Conservation (phyloP, 2,888 invertebrate species). For the Idaea aversata region DNA sequence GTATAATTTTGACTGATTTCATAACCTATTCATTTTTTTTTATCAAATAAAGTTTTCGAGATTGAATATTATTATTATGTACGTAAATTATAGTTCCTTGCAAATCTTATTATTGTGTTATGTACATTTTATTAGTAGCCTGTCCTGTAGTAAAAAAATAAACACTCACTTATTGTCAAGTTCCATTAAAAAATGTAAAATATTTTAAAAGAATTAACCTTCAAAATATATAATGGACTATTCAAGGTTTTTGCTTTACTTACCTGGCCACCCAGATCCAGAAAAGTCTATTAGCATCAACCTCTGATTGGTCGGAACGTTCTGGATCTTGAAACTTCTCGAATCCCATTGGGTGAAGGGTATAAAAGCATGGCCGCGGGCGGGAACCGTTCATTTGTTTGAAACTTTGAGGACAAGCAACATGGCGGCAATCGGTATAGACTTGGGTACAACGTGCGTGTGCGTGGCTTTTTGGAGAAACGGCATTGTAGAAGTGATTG, state of each 20-base stretch:
- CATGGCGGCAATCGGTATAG: constrained; percentile 65
- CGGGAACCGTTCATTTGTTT: constrained; percentile 27
- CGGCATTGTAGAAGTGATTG: constrained; percentile 54
- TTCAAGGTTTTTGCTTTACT: neutral
- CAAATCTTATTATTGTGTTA: too few species aligned
- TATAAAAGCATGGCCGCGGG: constrained; percentile 54
- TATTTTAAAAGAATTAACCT: too few species aligned
- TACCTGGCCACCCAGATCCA: constrained; percentile 47
- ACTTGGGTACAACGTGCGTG: constrained; percentile 60
- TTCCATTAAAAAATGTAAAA: too few species aligned
- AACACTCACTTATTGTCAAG: too few species aligned
- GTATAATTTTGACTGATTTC: too few species aligned
- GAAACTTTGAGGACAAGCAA: constrained; percentile 12
- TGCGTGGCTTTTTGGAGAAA: constrained; percentile 63
- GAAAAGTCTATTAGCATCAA: constrained; percentile 39
- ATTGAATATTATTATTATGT: too few species aligned
- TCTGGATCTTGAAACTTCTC: constrained; percentile 48
- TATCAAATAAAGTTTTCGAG: too few species aligned
- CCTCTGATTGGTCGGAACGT: constrained; percentile 47
- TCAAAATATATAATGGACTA: too few species aligned
- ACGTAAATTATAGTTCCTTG: too few species aligned
- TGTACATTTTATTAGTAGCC: too few species aligned
- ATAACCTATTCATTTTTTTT: too few species aligned
- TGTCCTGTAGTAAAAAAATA: too few species aligned
- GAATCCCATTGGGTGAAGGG: constrained; percentile 42